Evolutionary conservation across 2,113 vertebrate genomes (phyloP).

Genomic region (Phrynosoma blainvillii): DNA sequence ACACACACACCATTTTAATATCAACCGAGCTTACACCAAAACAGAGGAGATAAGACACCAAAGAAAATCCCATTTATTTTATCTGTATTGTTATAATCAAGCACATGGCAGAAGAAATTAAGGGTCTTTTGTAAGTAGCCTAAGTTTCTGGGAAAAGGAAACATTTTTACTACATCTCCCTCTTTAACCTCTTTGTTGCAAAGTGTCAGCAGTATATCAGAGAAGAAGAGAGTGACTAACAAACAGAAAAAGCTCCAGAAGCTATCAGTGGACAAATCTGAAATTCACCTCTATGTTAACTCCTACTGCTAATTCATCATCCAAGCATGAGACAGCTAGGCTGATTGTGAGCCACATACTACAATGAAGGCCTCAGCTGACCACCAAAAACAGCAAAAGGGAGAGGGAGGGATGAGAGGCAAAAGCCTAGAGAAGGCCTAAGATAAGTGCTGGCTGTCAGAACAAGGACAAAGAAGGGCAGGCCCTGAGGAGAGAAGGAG

Average conservation of each 20-base stretch:
- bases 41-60: constrained; percentile 57
- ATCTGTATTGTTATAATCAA: constrained; percentile 44
- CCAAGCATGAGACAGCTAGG: constrained; percentile 75
- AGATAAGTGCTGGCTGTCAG: constrained; percentile 88
- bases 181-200: constrained; percentile 76
- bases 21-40: not conserved
- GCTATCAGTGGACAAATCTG: constrained; percentile 81
- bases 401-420: constrained; percentile 69
- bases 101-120: constrained; percentile 65
- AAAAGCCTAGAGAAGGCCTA: constrained; percentile 59
- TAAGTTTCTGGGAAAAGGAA: constrained; percentile 60
- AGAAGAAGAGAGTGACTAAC: constrained; percentile 51
- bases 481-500: constrained; percentile 85
- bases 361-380: constrained; percentile 74
- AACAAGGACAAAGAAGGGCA: constrained; percentile 90
- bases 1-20: constrained; percentile 2
- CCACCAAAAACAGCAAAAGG: constrained; percentile 68
- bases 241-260: constrained; percentile 44
- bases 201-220: constrained; percentile 73
- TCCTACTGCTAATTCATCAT: constrained; percentile 89
- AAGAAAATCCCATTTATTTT: constrained; percentile 58
- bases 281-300: constrained; percentile 72
- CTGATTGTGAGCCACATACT: constrained; percentile 70
- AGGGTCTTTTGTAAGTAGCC: constrained; percentile 70
- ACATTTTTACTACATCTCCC: constrained; percentile 37